A percentile compares a stretch with the other conserved stretches of the same genome.
These are phyloP conservation scores for Echinops telfairi DNA, from an alignment of 2,113 vertebrate species.

Conservation along the genomic window DNA sequence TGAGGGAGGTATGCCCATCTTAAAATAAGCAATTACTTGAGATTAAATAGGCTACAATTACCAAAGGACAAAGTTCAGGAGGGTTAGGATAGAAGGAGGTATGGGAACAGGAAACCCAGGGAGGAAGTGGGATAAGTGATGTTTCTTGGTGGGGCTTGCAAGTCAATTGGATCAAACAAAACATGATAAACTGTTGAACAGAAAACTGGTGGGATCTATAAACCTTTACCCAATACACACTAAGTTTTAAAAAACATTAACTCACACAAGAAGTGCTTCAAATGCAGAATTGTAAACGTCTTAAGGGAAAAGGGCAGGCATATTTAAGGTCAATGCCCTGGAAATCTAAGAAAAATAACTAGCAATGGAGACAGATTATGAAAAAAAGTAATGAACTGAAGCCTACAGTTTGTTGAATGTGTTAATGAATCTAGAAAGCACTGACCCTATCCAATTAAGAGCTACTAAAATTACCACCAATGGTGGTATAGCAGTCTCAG, in stretches of 20 bases:
- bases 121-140: too few relatives aligned
- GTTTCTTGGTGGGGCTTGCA: too few relatives aligned
- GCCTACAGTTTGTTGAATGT: background rate
- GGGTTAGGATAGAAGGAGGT: too few relatives aligned
- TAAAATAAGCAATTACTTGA: too few relatives aligned
- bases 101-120: too few relatives aligned
- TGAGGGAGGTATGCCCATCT: too few relatives aligned
- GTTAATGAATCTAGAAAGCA: slow-evolving; percentile 19
- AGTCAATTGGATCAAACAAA: too few relatives aligned
- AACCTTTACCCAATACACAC: too few relatives aligned
- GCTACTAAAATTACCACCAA: background rate
- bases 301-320: background rate
- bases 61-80: too few relatives aligned
- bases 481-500: background rate
- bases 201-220: too few relatives aligned
- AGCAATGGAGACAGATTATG: slow-evolving; percentile 11
- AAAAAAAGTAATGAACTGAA: slow-evolving; percentile 7
- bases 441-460: background rate
- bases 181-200: too few relatives aligned
- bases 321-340: background rate
- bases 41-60: too few relatives aligned
- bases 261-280: slow-evolving; percentile 26
- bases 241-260: background rate
- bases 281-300: background rate
- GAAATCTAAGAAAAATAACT: slow-evolving; percentile 42